Evolutionary conservation across 1,140 invertebrate species (phyloP).

Genomic region (Heliconius nattereri): DNA sequence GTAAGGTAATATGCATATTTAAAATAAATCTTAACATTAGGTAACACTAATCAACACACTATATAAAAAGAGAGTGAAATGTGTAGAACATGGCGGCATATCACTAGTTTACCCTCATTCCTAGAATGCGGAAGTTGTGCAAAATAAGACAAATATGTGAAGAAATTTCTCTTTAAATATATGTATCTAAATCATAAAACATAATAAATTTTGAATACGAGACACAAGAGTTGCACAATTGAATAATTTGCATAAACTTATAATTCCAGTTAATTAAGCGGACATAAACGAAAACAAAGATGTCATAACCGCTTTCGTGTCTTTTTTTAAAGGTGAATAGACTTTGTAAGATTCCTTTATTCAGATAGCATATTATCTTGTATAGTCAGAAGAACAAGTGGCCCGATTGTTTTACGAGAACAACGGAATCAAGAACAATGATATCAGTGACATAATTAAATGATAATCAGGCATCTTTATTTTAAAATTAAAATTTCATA

Average conservation of each 20-base stretch:
- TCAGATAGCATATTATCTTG: slow-evolving; percentile 25
- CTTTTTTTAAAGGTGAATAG: slow-evolving; percentile 8
- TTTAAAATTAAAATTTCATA: background rate
- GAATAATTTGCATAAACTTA: slow-evolving; percentile 22
- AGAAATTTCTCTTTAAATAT: slow-evolving; percentile 1
- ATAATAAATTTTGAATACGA: background rate
- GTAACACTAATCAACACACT: background rate
- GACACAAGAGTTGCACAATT: slow-evolving; percentile 16
- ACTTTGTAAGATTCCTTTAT: slow-evolving; percentile 8
- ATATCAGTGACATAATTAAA: slow-evolving; percentile 39
- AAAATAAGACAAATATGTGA: background rate
- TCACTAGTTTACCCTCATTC: background rate
- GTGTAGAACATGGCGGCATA: background rate
- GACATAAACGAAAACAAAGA: slow-evolving; percentile 32
- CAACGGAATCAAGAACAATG: slow-evolving; percentile 22
- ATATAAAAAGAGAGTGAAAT: background rate
- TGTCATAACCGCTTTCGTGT: slow-evolving; percentile 24
- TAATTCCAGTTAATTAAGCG: slow-evolving; percentile 26
- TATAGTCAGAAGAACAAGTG: slow-evolving; percentile 16
- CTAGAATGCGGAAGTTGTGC: background rate
- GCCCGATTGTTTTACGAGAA: slow-evolving; percentile 17
- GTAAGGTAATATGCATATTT: background rate
- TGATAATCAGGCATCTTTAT: slow-evolving; percentile 34
- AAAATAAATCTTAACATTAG: background rate
- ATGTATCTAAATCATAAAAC: background rate